Conservation (phyloP, 2,113 vertebrate genomes). For the Chascanopsetta lugubris region DNA sequence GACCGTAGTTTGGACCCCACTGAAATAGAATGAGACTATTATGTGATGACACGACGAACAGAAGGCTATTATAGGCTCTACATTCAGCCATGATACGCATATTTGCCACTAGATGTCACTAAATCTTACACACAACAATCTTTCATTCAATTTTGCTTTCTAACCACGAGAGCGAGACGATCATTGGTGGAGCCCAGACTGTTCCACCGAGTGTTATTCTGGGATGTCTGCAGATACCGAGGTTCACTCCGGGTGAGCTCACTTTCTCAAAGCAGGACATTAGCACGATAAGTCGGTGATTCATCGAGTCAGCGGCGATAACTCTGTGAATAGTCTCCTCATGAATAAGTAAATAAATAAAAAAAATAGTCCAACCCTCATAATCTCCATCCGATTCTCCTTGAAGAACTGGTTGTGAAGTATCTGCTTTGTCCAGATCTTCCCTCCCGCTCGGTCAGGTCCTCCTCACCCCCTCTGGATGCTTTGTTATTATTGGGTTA, state of each 20-base stretch:
- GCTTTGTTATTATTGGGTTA: slow-evolving; percentile 40
- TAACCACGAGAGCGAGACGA: too few species aligned
- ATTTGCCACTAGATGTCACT: too few species aligned
- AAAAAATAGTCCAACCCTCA: not conserved
- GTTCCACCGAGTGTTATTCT: too few species aligned
- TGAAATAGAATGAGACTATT: too few species aligned
- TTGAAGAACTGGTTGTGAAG: slow-evolving; percentile 10
- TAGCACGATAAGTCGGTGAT: not conserved
- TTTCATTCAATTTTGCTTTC: too few species aligned
- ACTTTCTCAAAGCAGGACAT: not conserved
- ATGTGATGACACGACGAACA: too few species aligned
- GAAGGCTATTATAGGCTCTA: too few species aligned
- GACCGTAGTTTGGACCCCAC: too few species aligned
- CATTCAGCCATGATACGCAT: too few species aligned
- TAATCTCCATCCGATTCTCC: not conserved
- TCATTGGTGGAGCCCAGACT: too few species aligned
- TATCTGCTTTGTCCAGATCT: not conserved
- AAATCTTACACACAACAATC: too few species aligned
- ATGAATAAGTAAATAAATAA: not conserved
- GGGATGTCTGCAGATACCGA: not conserved
- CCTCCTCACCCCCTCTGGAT: slow-evolving; percentile 15
- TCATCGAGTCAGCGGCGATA: not conserved
- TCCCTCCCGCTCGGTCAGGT: slow-evolving; percentile 22
- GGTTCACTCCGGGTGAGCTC: not conserved
- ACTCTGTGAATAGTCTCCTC: not conserved